phyloP scores from a whole-genome alignment of 2,113 vertebrate genomes.

The Pavo muticus region DNA sequence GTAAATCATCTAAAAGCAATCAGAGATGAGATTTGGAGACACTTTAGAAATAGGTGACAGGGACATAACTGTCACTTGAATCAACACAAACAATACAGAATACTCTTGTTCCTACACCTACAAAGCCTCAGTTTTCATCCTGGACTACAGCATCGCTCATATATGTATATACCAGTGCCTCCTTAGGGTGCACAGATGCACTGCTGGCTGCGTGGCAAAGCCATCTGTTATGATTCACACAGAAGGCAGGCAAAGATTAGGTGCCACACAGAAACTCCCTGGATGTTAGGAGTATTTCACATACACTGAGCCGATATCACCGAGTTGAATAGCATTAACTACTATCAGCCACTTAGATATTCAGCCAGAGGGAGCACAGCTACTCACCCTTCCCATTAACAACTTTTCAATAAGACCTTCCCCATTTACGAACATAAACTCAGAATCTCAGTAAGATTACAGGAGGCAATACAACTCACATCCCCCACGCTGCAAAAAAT shows the following conservation, averaged over 20 bases:
- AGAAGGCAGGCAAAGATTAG: background rate
- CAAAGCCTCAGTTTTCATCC: background rate
- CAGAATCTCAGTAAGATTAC: background rate
- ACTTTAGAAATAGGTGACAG: background rate
- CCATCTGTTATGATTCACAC: background rate
- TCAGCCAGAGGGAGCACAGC: background rate
- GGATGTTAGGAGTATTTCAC: background rate
- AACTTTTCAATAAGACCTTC: background rate
- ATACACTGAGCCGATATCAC: background rate
- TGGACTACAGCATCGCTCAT: background rate
- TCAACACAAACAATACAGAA: background rate
- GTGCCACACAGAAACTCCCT: background rate
- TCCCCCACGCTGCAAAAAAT: background rate
- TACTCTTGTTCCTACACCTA: slow-evolving; percentile 31
- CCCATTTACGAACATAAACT: background rate
- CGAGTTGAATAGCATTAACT: background rate
- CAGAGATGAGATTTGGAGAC: background rate
- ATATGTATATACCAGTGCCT: background rate
- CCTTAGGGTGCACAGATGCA: accelerated
- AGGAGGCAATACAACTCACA: background rate
- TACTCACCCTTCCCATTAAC: background rate
- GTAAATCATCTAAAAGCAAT: slow-evolving; percentile 32
- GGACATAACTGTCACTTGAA: background rate
- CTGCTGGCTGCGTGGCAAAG: background rate
- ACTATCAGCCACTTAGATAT: background rate